phyloP scores from a whole-genome alignment of 2,797 vertebrate species.

The Sandelia bainsii region DNA sequence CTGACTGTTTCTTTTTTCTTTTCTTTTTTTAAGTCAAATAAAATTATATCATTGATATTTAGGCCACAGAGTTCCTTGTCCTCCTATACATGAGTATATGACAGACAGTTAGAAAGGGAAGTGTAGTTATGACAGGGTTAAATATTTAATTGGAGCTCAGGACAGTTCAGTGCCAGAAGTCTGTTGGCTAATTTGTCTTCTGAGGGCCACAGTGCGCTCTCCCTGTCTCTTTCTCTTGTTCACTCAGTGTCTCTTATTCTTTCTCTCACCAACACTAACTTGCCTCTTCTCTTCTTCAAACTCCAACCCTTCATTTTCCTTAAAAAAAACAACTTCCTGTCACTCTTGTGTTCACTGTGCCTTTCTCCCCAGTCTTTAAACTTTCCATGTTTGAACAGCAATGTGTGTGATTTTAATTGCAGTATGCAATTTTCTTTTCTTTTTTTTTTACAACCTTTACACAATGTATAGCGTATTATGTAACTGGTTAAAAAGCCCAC shows the following conservation, averaged over 20 bases:
- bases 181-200: conserved; percentile 66
- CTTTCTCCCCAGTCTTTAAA: neutral
- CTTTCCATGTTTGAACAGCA: neutral
- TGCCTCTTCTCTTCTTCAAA: neutral
- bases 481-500: neutral
- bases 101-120: conserved; percentile 22
- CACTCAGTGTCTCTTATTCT: neutral
- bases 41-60: conserved; percentile 23
- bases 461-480: neutral
- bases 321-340: no score
- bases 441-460: neutral
- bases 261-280: neutral
- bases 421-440: neutral
- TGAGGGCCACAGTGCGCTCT: neutral
- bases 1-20: no score
- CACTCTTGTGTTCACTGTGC: conserved; percentile 9
- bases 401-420: conserved; percentile 26
- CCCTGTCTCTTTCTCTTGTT: neutral
- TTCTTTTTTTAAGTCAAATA: neutral
- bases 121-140: conserved; percentile 60
- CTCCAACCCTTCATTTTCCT: no score
- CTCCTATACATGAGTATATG: conserved; percentile 7
- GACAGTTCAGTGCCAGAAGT: conserved; percentile 42
- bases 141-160: conserved; percentile 70
- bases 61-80: conserved; percentile 26